Conservation (phyloP, 2,888 invertebrate species). For the Drosophila borealis region DNA sequence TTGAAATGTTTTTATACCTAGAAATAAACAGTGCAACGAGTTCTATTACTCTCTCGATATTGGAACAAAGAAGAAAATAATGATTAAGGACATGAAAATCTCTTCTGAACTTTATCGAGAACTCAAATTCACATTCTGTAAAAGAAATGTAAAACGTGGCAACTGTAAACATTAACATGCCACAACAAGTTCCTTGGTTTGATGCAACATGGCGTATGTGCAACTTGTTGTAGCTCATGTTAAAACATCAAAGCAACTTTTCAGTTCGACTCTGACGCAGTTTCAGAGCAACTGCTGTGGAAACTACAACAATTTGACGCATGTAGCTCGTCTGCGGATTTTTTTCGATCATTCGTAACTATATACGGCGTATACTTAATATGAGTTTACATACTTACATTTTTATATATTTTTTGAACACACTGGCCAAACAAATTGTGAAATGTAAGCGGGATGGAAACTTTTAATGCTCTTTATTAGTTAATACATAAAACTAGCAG, state of each 20-base stretch:
- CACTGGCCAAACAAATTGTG: constrained; percentile 25
- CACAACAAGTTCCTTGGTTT: constrained; percentile 23
- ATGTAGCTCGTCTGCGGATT: background rate
- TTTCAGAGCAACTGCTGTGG: constrained; percentile 37
- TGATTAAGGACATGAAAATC: too few species aligned
- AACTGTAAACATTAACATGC: constrained; percentile 29
- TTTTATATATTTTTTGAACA: constrained; percentile 5
- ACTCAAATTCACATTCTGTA: background rate
- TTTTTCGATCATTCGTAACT: constrained; percentile 12
- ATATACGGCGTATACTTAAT: constrained; percentile 35
- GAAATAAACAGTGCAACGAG: too few species aligned
- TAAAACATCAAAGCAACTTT: background rate
- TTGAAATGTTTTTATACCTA: too few species aligned
- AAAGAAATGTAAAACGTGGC: constrained; percentile 1
- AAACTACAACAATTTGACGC: constrained; percentile 13
- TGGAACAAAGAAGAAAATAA: too few species aligned
- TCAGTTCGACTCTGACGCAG: constrained; percentile 26
- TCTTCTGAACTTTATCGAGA: too few species aligned
- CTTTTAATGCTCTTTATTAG: constrained; percentile 29
- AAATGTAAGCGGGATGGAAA: constrained; percentile 18
- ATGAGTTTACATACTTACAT: background rate
- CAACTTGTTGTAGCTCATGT: constrained; percentile 43
- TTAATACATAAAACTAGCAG: constrained; percentile 15
- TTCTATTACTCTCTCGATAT: too few species aligned
- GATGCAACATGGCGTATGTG: constrained; percentile 45